Base-by-base conservation (phyloP, 2,888 invertebrate species). In the Lasioglossum morio region DNA sequence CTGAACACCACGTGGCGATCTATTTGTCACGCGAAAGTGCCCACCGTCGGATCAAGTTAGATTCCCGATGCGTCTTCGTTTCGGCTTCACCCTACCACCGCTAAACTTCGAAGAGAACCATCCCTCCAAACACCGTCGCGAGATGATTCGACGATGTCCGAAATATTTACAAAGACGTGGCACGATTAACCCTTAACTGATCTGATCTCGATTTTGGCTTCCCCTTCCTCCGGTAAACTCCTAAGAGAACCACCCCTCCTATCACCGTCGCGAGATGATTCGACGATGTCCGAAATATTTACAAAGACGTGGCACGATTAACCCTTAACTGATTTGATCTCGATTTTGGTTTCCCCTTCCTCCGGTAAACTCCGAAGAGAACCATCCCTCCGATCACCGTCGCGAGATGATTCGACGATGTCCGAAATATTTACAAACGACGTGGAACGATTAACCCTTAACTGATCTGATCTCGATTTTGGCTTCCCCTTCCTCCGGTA, bases 1-100 rank as follows among this genome's bases (percentile, higher is more conserved):
- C 86, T 83, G 88, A 87, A 90, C 57, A 57, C 90, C 92, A 92
- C 92, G 92, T 92, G 92, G 92, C 91, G 90, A 92, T 92, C 90
- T 90, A 89, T 88, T 92, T 90, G 91, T 92, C 89, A 91, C 90
- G 91, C 91, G 89, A 90, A 87, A 88, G 81, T 89, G 88, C 77
- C 82, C 82, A 81, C 85, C 84, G 85, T 87, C 84, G 86, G 81
- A 82, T 84, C 77, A 77, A 87, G 87, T 84, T 87, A 82, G 81
- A 75, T 72, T 66, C 30, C 34, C 83, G 79, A 84, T 78, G 81
- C 72, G 79, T 86, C 86, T 88, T 86, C 78, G 86, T 76, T 14
- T 10, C 3, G 1, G 23, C 4, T 16, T 14, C 23, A 2, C 23
- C 8, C 8, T 12, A 4, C n/a, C 7, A 1, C 10, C 27, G 66